Evolutionary conservation across 1,140 invertebrate species (phyloP).

Genomic region (Oreohelix idahoensis): DNA sequence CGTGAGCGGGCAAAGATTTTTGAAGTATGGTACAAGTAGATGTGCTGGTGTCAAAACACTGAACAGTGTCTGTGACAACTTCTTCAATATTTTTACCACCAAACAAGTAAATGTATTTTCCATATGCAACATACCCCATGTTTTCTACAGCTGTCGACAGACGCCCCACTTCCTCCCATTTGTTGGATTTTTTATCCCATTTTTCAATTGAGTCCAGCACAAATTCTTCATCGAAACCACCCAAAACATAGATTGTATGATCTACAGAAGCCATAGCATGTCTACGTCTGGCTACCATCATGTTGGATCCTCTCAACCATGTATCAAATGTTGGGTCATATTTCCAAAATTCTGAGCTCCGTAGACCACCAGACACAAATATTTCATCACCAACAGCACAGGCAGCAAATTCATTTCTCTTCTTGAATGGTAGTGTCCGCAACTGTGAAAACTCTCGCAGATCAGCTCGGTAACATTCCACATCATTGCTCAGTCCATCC

Average conservation of each 20-base stretch:
- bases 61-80: conserved; percentile 65
- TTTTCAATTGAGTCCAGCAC: conserved; percentile 65
- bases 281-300: conserved; percentile 63
- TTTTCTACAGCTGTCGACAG: conserved; percentile 67
- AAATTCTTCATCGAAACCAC: conserved; percentile 68
- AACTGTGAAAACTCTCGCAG: conserved; percentile 61
- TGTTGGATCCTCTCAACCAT: conserved; percentile 62
- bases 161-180: conserved; percentile 58
- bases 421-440: conserved; percentile 67
- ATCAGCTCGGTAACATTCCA: conserved; percentile 64
- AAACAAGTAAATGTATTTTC: conserved; percentile 65
- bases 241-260: conserved; percentile 64
- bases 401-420: conserved; percentile 67
- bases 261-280: conserved; percentile 68
- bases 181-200: conserved; percentile 61
- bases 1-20: conserved; percentile 62
- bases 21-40: conserved; percentile 52
- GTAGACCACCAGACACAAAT: conserved; percentile 65
- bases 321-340: conserved; percentile 67
- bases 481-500: conserved; percentile 68
- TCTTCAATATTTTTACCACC: conserved; percentile 69
- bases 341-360: conserved; percentile 69
- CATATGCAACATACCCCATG: conserved; percentile 67
- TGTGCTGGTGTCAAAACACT: conserved; percentile 64
- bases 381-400: conserved; percentile 67